A percentile compares a stretch with the other conserved stretches of the same genome.
Conservation (phyloP, 2,888 invertebrate genomes). For the Papilio demoleus region DNA sequence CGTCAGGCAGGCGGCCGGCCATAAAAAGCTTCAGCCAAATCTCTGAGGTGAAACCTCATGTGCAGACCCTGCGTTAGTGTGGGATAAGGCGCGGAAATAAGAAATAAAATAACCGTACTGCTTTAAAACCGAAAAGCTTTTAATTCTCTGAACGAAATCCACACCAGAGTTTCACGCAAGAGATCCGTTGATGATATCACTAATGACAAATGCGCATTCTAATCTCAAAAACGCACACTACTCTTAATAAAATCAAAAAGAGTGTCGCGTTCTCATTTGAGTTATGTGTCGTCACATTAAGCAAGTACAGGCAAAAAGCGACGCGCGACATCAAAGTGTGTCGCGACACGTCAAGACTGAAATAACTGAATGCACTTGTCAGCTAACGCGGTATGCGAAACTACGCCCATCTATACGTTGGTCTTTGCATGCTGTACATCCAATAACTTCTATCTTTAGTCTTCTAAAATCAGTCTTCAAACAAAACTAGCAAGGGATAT, state of each 20-base stretch:
- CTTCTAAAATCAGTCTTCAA: constrained; percentile 38
- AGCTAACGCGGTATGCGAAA: constrained; percentile 48
- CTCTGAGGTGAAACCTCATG: no score
- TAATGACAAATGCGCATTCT: constrained; percentile 76
- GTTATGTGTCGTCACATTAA: constrained; percentile 82
- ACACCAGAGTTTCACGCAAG: constrained; percentile 20
- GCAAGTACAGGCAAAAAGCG: constrained; percentile 78
- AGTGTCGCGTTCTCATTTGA: constrained; percentile 69
- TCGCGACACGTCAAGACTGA: constrained; percentile 66
- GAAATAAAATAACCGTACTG: background rate
- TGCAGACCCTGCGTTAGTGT: no score
- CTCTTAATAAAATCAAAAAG: constrained; percentile 76
- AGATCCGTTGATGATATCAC: constrained; percentile 61
- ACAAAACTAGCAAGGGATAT: constrained; percentile 40
- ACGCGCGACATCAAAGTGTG: constrained; percentile 75
- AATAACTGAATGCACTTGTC: constrained; percentile 71
- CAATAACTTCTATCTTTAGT: constrained; percentile 44
- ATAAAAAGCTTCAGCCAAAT: no score
- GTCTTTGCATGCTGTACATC: constrained; percentile 46
- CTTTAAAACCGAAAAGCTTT: background rate
- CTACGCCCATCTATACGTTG: constrained; percentile 47
- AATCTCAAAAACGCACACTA: constrained; percentile 59
- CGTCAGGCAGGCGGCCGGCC: no score
- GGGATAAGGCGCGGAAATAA: no score
- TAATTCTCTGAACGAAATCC: constrained; percentile 30